These are phyloP conservation scores for Tangara arthus DNA, from an alignment of 2,797 vertebrate species.

Conservation along the genomic window DNA sequence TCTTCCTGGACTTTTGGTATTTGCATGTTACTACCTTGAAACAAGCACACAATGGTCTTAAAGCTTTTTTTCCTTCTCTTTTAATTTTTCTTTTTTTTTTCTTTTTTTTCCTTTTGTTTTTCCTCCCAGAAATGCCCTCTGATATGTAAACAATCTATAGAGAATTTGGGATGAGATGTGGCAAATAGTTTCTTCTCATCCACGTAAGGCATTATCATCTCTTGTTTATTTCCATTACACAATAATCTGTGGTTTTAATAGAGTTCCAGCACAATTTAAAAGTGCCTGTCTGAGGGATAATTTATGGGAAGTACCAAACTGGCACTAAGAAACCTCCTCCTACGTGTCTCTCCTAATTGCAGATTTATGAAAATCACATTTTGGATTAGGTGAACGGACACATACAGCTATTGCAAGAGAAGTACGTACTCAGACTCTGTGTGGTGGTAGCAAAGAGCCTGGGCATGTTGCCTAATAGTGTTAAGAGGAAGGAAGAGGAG, in stretches of 20 bases:
- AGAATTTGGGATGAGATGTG: background rate
- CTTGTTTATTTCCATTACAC: background rate
- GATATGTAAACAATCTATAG: background rate
- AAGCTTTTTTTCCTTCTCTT: background rate
- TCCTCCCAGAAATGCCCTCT: background rate
- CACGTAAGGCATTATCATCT: background rate
- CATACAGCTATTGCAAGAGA: background rate
- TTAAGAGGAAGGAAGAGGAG: background rate
- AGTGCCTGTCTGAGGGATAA: background rate
- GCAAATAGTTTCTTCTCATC: background rate
- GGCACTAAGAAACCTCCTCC: background rate
- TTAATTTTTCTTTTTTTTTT: fast-evolving
- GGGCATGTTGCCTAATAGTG: background rate
- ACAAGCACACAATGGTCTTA: background rate
- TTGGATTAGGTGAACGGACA: background rate
- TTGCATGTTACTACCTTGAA: background rate
- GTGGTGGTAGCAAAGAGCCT: background rate
- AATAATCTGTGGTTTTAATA: background rate
- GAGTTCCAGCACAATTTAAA: background rate
- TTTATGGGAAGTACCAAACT: background rate
- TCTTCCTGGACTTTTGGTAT: background rate
- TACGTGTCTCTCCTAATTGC: background rate
- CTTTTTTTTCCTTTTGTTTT: background rate
- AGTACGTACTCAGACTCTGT: background rate
- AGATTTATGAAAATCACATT: background rate